Percentiles rank a stretch among this genome's conserved stretches.
phyloP scores from a whole-genome alignment of 2,797 vertebrate genomes.

The Sciurus carolinensis region DNA sequence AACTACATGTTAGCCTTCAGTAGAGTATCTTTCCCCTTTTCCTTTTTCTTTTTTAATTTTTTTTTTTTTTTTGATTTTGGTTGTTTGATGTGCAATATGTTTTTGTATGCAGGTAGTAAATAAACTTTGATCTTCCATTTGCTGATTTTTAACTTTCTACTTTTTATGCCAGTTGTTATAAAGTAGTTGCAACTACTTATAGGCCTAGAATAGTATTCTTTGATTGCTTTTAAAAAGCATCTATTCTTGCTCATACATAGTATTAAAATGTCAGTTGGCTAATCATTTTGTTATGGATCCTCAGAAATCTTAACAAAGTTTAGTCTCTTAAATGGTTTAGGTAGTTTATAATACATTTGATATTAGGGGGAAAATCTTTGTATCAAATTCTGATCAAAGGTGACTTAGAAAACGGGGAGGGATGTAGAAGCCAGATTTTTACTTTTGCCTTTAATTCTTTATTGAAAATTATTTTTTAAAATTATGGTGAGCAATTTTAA shows the following conservation, averaged over 20 bases:
- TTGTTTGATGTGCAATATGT: slow-evolving; percentile 99
- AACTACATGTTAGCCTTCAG: slow-evolving; percentile 94
- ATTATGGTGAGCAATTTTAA: slow-evolving; percentile 42
- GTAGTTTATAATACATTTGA: slow-evolving; percentile 51
- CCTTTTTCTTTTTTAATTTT: background rate
- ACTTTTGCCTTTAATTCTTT: slow-evolving; percentile 63
- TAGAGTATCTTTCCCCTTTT: slow-evolving; percentile 88
- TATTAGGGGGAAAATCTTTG: slow-evolving; percentile 19
- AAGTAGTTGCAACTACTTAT: slow-evolving; percentile 65
- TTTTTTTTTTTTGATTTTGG: slow-evolving; percentile 94
- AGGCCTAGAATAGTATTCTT: slow-evolving; percentile 79
- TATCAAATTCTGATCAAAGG: slow-evolving; percentile 43
- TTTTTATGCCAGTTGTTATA: slow-evolving; percentile 82
- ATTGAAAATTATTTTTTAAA: slow-evolving; percentile 64
- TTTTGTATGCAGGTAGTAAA: slow-evolving; percentile 99
- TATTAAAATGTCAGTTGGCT: slow-evolving; percentile 65
- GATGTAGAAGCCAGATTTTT: slow-evolving; percentile 50
- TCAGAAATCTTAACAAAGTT: slow-evolving; percentile 61
- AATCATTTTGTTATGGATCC: slow-evolving; percentile 67
- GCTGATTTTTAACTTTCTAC: slow-evolving; percentile 92
- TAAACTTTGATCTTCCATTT: slow-evolving; percentile 99
- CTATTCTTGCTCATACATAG: slow-evolving; percentile 37
- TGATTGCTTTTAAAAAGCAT: slow-evolving; percentile 65
- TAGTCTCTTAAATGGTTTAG: slow-evolving; percentile 56
- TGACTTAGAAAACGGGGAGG: background rate